Base-by-base conservation (phyloP, 2,888 invertebrate genomes). In the Oxycera nigricornis region DNA sequence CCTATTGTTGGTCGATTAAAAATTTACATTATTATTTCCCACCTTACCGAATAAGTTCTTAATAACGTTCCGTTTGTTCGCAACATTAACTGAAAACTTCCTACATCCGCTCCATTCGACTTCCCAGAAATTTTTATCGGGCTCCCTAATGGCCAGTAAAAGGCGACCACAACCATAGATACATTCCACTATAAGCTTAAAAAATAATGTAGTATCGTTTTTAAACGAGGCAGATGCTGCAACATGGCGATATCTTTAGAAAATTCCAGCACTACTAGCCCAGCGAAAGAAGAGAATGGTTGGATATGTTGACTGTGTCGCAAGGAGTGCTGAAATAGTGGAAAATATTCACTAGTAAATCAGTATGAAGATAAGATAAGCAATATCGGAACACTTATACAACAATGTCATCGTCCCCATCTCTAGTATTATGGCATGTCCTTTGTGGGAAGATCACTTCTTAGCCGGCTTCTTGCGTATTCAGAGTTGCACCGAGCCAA, bases 291-390 rank as follows among this genome's bases (percentile, higher is more conserved):
- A 46, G 46, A 46, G 17, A 46, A 46, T 46, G 46, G 11, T 14
- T 14, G 46, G 17, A 46, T n/a, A 46, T 46, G 46, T 46, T 46
- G 11, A 46, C 46, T n/a, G 17, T 14, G 46, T 46, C 3, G n/a
- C 24, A 39, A 39, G 20, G 28, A 9, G 41, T 20, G n/a, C 22
- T 39, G 65, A 39, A 41, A 9, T 24, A 39, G 41, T 14, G 41
- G 24, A 39, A 65, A 65, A 65, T 65, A 20, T 65, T 3, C 3
- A 41, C 65, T 39, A 39, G 41, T 65, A 65, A 65, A 65, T 39
- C 65, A 65, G 65, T 41, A 65, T 65, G 20, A 30, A 65, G 65
- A 65, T 65, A 65, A 65, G 41, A 39, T 41, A 39, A 65, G 65
- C 41, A 24, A 39, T 24, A 65, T 39, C 65, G 26, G 26, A 65